Conservation (phyloP, 2,888 invertebrate genomes). For the Acanthopleura granulata region DNA sequence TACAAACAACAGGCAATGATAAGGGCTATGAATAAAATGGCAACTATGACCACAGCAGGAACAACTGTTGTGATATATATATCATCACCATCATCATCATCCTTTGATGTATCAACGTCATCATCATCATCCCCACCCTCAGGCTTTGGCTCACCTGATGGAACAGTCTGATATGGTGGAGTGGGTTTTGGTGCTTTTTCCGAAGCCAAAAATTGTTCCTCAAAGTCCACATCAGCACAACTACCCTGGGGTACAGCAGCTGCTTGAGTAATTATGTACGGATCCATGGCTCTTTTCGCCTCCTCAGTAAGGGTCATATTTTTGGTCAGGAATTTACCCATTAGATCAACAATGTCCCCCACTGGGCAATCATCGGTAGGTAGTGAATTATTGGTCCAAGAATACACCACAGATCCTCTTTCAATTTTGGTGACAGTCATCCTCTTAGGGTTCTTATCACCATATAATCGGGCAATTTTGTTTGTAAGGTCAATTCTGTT, state of each 20-base stretch:
- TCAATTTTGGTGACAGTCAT: constrained; percentile 82
- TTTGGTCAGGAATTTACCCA: constrained; percentile 67
- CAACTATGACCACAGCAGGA: constrained; percentile 82
- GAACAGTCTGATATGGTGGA: constrained; percentile 6
- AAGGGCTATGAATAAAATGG: constrained; percentile 88
- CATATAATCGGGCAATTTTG: constrained; percentile 82
- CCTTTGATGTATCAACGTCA: constrained; percentile 2
- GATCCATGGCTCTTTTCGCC: constrained; percentile 48
- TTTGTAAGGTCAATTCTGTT: constrained; percentile 81
- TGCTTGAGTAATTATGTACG: constrained; percentile 44
- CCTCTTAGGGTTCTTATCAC: constrained; percentile 80
- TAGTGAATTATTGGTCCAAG: constrained; percentile 89
- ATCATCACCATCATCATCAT: constrained; percentile 45
- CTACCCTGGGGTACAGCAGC: constrained; percentile 41
- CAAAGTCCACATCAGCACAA: constrained; percentile 26
- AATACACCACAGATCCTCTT: constrained; percentile 72
- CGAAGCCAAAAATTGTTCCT: background rate
- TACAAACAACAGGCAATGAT: constrained; percentile 91
- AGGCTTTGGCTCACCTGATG: background rate
- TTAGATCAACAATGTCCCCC: constrained; percentile 79
- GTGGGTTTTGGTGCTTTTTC: constrained; percentile 20
- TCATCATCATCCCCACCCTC: background rate
- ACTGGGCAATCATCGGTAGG: constrained; percentile 84
- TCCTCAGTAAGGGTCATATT: constrained; percentile 66
- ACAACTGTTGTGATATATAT: constrained; percentile 83